Evolutionary conservation across 2,797 vertebrate species (phyloP), one percentile per base, ranked within the genome.

Genomic region (Carduelis carduelis): DNA sequence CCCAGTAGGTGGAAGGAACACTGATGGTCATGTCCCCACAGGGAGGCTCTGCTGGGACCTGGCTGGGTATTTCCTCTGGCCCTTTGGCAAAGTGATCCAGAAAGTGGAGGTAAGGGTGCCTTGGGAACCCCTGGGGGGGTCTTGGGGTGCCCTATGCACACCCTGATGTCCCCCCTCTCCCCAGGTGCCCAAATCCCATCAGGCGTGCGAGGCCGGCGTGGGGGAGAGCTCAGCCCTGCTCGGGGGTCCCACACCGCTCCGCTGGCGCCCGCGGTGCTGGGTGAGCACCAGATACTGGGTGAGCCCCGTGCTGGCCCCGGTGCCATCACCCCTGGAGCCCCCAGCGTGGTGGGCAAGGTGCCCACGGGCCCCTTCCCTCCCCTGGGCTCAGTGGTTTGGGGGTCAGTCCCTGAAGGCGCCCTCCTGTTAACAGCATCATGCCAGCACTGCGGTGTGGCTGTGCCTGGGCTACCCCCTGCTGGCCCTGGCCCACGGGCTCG

Each of bases 51-150:
- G 98, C 96, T 98, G 97, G 98, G 96, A 97, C 69, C 93, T 99
- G 85, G 97, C 98, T 2, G 52, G 97, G 44, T 98, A 98, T 94
- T 99, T 98, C 96, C 93, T 99, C 30, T 98, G 99, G 98, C 98
- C 98, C 2, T 99, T 99, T 17, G 98, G 98, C 76, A 99, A 98
- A 96, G 97, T 98, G 2, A 98, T 99, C 77, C 97, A 98, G 34
- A 96, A 98, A 97, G 98, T 98, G 89, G 93, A 80, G 87, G 93
- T 86, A 18, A 75, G 0, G 1, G 3, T 0, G 0, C 3, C 3
- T 12, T 50, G 52, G 1, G 21, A 19, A 15, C 6, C 17, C 6
- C 3, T 1, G 23, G 44, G 27, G 19, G 9, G 3, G 0, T 19
- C 0, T 3, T 6, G 69, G 41, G 61, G 46, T 72, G 47, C 17